phyloP scores from a whole-genome alignment of 2,797 vertebrate genomes.

The Lutjanus argentimaculatus region DNA sequence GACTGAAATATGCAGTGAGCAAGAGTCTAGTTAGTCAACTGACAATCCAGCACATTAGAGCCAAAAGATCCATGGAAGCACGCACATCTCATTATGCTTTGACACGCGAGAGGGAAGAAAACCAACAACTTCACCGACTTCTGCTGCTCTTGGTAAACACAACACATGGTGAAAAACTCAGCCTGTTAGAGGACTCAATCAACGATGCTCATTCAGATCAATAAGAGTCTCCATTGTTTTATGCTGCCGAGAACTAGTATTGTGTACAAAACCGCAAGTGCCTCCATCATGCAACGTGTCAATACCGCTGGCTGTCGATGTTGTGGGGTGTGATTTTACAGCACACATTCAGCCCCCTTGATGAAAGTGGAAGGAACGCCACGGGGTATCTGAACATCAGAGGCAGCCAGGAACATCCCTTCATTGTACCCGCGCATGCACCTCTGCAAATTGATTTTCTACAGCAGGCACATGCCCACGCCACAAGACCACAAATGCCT shows the following conservation, averaged over 20 bases:
- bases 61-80: slow-evolving; percentile 52
- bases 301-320: slow-evolving; percentile 53
- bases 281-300: slow-evolving; percentile 50
- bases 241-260: slow-evolving; percentile 1
- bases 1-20: slow-evolving; percentile 52
- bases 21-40: slow-evolving; percentile 62
- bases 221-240: slow-evolving; percentile 31
- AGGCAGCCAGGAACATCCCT: slow-evolving; percentile 64
- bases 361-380: slow-evolving; percentile 65
- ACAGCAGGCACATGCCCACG: slow-evolving; percentile 52
- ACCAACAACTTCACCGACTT: slow-evolving; percentile 39
- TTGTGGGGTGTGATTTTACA: slow-evolving; percentile 59
- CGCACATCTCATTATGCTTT: slow-evolving; percentile 55
- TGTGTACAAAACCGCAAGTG: slow-evolving; percentile 7
- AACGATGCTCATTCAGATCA: slow-evolving; percentile 32
- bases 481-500: slow-evolving; percentile 52
- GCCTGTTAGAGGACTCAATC: slow-evolving; percentile 24
- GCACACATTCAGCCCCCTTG: slow-evolving; percentile 49
- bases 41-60: slow-evolving; percentile 55
- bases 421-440: slow-evolving; percentile 52
- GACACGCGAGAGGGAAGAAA: slow-evolving; percentile 41
- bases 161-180: slow-evolving; percentile 22
- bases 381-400: slow-evolving; percentile 64
- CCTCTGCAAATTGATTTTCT: slow-evolving; percentile 70
- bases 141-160: slow-evolving; percentile 40